Evolutionary conservation across 2,113 vertebrate genomes (phyloP).

Genomic region (Rattus norvegicus): DNA sequence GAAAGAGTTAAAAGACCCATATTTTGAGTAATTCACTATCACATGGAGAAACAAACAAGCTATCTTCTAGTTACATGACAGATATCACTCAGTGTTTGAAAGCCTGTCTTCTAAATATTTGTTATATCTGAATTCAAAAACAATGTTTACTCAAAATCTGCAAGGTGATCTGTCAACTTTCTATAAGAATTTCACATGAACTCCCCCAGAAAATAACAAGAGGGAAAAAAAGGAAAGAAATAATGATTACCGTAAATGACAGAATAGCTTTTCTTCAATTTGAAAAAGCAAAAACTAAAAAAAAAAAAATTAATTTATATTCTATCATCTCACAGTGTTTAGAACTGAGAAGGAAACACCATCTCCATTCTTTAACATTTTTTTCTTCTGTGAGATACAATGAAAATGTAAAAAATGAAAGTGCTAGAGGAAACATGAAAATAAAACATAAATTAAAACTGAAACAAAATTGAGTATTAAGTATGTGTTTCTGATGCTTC

Average conservation of each 20-base stretch:
- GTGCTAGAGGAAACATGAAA: background rate
- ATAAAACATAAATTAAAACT: slow-evolving; percentile 17
- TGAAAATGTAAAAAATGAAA: slow-evolving; percentile 2
- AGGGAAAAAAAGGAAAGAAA: too few species aligned
- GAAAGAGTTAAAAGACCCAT: background rate
- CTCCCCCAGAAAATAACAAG: background rate
- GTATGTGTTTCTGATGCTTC: background rate
- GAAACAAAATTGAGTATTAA: background rate
- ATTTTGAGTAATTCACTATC: background rate
- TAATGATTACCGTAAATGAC: background rate
- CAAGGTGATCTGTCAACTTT: background rate
- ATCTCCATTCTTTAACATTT: background rate
- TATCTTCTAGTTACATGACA: background rate
- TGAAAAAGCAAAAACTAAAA: slow-evolving; percentile 13
- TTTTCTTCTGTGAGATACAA: background rate
- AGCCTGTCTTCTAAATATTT: background rate
- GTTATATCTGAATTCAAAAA: background rate
- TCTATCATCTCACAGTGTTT: background rate
- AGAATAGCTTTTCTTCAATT: background rate
- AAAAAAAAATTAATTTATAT: slow-evolving; percentile 11
- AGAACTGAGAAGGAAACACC: slow-evolving; percentile 8
- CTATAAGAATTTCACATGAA: background rate
- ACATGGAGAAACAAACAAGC: background rate
- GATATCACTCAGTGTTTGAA: background rate
- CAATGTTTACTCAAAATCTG: background rate